Base-by-base conservation (phyloP, 2,888 invertebrate species). In the Drosophila merina region DNA sequence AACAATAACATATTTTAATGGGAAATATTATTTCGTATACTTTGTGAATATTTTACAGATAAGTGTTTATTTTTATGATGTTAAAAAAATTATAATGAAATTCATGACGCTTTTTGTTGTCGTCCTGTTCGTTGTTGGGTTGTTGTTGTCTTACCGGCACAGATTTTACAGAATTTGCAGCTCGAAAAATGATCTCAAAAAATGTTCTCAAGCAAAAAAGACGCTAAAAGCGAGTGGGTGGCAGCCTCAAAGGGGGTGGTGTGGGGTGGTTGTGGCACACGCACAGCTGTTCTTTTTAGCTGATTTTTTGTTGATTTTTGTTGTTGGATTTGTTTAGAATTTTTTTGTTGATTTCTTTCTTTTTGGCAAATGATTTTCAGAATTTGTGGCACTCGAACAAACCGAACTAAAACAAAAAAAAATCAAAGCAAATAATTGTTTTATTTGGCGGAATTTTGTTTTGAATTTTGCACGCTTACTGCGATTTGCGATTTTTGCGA, bases 301-400 rank as follows among this genome's bases (percentile, higher is more conserved):
- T 28, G 50, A 51, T 28, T 40, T 40, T 20, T 42, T 67, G 58
- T 73, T 73, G 28, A 10, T 40, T 14, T 26, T 40, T 42, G n/a
- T 33, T 42, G 28, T 48, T 47, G 51, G 36, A n/a, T 36, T 36
- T 36, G 6, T 36, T 36, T 47, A 28, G 49, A 25, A 3, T 44
- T 44, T 14, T 50, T 42, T 55, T 45, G 31, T 57, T 52, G 51
- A 51, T 36, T 36, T 20, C 20, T 20, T 20, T 20, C 20, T 56
- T 33, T 57, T 63, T 45, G 36, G 57, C 50, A 52, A 64, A 48
- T 51, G 56, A 48, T 57, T 45, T 57, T 72, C 49, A 72, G 57
- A 48, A 68, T 38, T 55, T 64, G 57, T 66, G 48, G 58, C 72
- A 72, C 72, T 66, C 57, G 20, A 73, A 55, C 30, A 58, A 66